Percentiles rank a stretch among this genome's conserved stretches.
These are phyloP conservation scores for Drosophila buzzatii DNA, from an alignment of 2,888 invertebrate species.

Conservation along the genomic window DNA sequence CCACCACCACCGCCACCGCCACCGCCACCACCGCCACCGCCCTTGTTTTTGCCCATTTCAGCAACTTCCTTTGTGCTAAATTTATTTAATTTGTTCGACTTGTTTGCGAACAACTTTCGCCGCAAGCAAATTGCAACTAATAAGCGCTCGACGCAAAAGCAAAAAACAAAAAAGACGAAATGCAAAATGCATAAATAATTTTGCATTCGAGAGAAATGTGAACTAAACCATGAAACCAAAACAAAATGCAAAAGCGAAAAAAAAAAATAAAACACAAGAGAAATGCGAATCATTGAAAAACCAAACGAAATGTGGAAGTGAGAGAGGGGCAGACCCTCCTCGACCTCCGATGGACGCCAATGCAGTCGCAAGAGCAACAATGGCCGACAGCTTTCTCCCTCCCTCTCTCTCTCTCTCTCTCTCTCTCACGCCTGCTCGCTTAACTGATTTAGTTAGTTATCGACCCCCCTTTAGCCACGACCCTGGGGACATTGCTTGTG, in stretches of 20 bases:
- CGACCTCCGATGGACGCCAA: slow-evolving; percentile 44
- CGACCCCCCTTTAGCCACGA: slow-evolving; percentile 16
- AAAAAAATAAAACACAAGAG: slow-evolving; percentile 22
- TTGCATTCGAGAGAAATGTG: slow-evolving; percentile 27
- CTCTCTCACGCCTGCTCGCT: slow-evolving; percentile 13
- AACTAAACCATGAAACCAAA: slow-evolving; percentile 66
- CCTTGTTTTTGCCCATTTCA: slow-evolving; percentile 83
- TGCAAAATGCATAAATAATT: slow-evolving; percentile 71
- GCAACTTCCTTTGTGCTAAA: slow-evolving; percentile 48
- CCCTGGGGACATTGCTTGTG: slow-evolving; percentile 13
- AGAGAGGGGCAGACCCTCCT: slow-evolving; percentile 7
- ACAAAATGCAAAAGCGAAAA: slow-evolving; percentile 49
- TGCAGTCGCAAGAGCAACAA: slow-evolving; percentile 10
- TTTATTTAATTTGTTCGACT: slow-evolving; percentile 57
- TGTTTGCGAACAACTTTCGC: slow-evolving; percentile 54
- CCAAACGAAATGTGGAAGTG: neutral
- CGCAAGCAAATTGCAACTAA: slow-evolving; percentile 73
- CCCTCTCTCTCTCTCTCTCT: neutral
- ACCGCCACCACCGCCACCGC: slow-evolving; percentile 69
- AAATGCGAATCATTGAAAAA: slow-evolving; percentile 35
- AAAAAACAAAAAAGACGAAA: slow-evolving; percentile 7
- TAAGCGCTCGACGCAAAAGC: slow-evolving; percentile 49
- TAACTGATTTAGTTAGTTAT: slow-evolving; percentile 69
- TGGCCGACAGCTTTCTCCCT: slow-evolving; percentile 50
- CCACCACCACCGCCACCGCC: slow-evolving; percentile 62